Conservation (phyloP, 2,888 invertebrate genomes). For the Caradrina kadenii region DNA sequence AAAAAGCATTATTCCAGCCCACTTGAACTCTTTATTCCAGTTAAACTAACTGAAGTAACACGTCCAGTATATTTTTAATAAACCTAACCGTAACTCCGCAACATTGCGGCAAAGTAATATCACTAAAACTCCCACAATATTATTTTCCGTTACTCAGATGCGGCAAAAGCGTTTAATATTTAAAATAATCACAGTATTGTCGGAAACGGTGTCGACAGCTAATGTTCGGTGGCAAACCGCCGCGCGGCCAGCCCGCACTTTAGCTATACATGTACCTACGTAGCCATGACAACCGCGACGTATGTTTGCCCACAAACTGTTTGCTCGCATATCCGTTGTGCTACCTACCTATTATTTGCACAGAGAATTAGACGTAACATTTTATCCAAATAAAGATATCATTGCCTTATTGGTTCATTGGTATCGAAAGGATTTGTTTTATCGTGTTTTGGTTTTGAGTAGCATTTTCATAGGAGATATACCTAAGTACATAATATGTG, state of each 20-base stretch:
- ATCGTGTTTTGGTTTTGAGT: constrained; percentile 11
- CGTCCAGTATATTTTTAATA: constrained; percentile 38
- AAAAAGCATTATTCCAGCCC: not conserved
- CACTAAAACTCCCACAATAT: constrained; percentile 56
- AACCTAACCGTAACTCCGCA: constrained; percentile 30
- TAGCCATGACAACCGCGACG: constrained; percentile 67
- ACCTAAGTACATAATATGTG: not conserved
- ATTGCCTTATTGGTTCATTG: constrained; percentile 48
- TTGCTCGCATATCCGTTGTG: constrained; percentile 79
- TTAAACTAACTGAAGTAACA: constrained; percentile 1
- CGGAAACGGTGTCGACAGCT: constrained; percentile 65
- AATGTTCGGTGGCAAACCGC: constrained; percentile 70
- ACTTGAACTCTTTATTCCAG: not conserved
- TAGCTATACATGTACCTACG: constrained; percentile 43
- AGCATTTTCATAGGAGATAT: not conserved
- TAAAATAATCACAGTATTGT: constrained; percentile 69
- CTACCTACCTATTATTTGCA: constrained; percentile 83
- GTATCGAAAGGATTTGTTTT: constrained; percentile 29
- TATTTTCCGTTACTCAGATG: constrained; percentile 57
- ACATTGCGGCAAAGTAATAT: constrained; percentile 46
- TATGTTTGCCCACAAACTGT: constrained; percentile 79
- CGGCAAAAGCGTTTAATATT: constrained; percentile 62
- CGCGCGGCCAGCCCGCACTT: constrained; percentile 68
- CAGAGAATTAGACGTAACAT: constrained; percentile 77
- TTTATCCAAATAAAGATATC: constrained; percentile 67